Evolutionary conservation across 2,113 vertebrate species (phyloP).

Genomic region (Panurus biarmicus): DNA sequence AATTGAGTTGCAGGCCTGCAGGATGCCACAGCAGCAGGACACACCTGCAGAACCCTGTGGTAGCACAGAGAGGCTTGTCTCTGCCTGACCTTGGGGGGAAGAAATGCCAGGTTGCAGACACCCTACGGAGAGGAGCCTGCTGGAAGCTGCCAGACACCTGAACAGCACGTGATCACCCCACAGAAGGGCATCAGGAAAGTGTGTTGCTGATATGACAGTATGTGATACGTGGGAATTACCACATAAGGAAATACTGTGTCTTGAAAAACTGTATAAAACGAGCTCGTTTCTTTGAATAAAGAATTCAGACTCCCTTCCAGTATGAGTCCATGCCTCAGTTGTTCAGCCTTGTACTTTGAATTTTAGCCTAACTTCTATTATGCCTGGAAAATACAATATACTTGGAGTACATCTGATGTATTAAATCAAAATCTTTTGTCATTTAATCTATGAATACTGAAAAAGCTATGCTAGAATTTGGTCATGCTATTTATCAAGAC

Average conservation of each 20-base stretch:
- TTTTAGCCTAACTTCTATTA: neutral
- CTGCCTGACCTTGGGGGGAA: neutral
- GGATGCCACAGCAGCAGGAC: too few relatives aligned
- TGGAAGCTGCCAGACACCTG: neutral
- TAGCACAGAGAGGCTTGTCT: neutral
- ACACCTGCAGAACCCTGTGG: too few relatives aligned
- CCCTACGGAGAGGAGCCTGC: neutral
- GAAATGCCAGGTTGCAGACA: neutral
- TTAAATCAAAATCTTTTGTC: neutral
- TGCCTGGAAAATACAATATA: neutral
- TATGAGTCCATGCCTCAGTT: too few relatives aligned
- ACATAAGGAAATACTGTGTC: neutral
- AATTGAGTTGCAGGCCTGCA: neutral
- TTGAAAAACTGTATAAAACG: neutral
- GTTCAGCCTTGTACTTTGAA: neutral
- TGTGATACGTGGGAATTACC: neutral
- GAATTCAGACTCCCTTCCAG: neutral
- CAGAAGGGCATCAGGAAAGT: too few relatives aligned
- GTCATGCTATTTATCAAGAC: neutral
- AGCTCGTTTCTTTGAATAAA: neutral
- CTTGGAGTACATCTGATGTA: neutral
- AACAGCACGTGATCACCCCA: neutral
- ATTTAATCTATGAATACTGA: neutral
- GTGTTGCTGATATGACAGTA: too few relatives aligned
- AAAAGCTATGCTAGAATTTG: neutral